Evolutionary conservation across 1,140 invertebrate species (phyloP).

Genomic region (Hylaeus volcanicus): DNA sequence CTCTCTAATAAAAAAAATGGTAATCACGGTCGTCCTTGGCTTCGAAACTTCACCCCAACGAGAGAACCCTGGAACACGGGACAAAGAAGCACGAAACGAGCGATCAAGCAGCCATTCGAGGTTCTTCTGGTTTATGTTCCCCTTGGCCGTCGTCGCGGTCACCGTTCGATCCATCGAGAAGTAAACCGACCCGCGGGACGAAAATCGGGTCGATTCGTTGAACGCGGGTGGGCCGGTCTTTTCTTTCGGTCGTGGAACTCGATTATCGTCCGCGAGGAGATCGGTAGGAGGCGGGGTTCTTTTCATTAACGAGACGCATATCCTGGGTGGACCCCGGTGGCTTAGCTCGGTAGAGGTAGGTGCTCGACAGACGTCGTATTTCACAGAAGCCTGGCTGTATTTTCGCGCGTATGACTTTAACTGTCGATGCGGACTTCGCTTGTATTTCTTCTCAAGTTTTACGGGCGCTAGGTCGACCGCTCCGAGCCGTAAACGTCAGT

Average conservation of each 20-base stretch:
- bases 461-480: slow-evolving; percentile 72
- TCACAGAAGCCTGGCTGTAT: slow-evolving; percentile 73
- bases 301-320: slow-evolving; percentile 67
- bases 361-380: slow-evolving; percentile 67
- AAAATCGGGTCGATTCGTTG: slow-evolving; percentile 8
- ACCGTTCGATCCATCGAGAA: background rate
- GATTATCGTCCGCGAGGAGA: slow-evolving; percentile 41
- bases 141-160: background rate
- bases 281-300: slow-evolving; percentile 39
- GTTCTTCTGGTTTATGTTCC: slow-evolving; percentile 8
- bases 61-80: background rate
- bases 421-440: slow-evolving; percentile 74
- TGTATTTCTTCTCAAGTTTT: slow-evolving; percentile 77
- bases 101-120: background rate
- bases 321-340: slow-evolving; percentile 52
- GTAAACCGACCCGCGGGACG: background rate
- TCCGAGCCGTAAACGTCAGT: slow-evolving; percentile 72
- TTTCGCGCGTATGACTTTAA: slow-evolving; percentile 78
- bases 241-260: slow-evolving; percentile 17
- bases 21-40: background rate
- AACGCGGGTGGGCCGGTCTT: background rate
- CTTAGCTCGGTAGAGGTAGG: slow-evolving; percentile 46
- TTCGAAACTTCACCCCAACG: background rate
- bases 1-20: background rate
- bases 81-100: slow-evolving; percentile 1